These are phyloP conservation scores for Melanerpes aurifrons DNA, from an alignment of 2,113 vertebrate species.

Conservation along the genomic window DNA sequence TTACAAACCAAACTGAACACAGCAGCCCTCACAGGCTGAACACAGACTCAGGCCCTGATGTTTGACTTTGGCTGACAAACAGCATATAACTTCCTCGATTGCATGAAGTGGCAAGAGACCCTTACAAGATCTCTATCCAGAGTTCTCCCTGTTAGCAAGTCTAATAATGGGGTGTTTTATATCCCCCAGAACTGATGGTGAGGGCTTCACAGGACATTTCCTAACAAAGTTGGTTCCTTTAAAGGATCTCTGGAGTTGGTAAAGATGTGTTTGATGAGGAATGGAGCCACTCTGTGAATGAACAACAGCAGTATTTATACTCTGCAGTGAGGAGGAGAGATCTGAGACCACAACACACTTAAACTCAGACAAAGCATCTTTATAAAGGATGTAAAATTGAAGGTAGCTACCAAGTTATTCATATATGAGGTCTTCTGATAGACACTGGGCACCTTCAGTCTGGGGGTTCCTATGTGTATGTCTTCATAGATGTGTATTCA, in stretches of 20 bases:
- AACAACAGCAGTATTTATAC: background rate
- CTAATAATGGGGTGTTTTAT: background rate
- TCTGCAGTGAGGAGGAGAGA: background rate
- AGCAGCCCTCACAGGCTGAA: background rate
- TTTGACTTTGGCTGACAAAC: slow-evolving; percentile 7
- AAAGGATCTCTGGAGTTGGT: background rate
- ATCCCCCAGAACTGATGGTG: background rate
- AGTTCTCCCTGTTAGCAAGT: background rate
- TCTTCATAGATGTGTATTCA: background rate
- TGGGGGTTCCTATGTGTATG: background rate
- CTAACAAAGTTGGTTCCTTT: background rate
- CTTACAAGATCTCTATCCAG: background rate
- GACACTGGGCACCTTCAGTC: background rate
- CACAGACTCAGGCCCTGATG: background rate
- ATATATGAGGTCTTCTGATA: background rate
- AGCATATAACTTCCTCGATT: background rate
- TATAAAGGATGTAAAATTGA: background rate
- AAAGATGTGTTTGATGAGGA: background rate
- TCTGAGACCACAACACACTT: background rate
- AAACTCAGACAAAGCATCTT: background rate
- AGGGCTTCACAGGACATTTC: background rate
- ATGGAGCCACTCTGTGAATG: background rate
- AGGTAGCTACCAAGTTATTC: background rate
- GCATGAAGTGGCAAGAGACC: background rate
- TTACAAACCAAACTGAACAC: slow-evolving; percentile 5